A percentile compares a stretch with the other conserved stretches of the same genome.
Conservation (phyloP, 64 coral and sea anemone genomes). For the Catalaphyllia jardinei region DNA sequence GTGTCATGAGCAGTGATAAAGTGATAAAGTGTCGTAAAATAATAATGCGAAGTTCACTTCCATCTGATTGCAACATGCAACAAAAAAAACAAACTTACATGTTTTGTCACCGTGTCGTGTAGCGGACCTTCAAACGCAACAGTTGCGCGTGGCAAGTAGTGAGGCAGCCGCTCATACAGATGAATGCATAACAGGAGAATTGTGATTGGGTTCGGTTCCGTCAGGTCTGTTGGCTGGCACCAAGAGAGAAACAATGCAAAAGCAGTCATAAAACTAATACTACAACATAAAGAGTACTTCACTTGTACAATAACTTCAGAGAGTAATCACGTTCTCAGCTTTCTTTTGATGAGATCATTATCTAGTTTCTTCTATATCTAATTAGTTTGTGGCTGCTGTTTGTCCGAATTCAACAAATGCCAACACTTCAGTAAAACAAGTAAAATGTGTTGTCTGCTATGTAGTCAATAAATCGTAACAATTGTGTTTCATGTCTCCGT, state of each 20-base stretch:
- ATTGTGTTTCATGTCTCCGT: not conserved
- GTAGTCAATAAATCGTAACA: too few species aligned
- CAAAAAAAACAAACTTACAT: conserved; percentile 54
- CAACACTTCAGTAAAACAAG: too few species aligned
- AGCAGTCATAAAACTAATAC: too few species aligned
- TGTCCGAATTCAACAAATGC: too few species aligned
- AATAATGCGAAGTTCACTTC: not conserved
- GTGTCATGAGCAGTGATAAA: too few species aligned
- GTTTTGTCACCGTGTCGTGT: conserved; percentile 76
- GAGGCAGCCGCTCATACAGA: conserved; percentile 88
- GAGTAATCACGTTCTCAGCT: too few species aligned
- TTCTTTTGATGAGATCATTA: too few species aligned
- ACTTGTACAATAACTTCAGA: too few species aligned
- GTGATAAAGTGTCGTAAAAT: not conserved
- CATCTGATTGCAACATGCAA: not conserved
- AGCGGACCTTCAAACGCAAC: conserved; percentile 87
- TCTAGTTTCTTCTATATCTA: too few species aligned
- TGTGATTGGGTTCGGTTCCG: conserved; percentile 83
- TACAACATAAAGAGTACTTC: too few species aligned
- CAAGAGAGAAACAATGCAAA: not conserved
- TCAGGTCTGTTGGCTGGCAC: conserved; percentile 84
- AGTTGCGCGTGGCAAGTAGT: conserved; percentile 87
- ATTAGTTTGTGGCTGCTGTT: too few species aligned
- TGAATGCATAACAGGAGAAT: conserved; percentile 89
- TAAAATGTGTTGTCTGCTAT: too few species aligned